Evolutionary conservation across 2,888 invertebrate genomes (phyloP), one percentile per base, ranked within the genome.

Genomic region (Cryptophagus acutangulus): DNA sequence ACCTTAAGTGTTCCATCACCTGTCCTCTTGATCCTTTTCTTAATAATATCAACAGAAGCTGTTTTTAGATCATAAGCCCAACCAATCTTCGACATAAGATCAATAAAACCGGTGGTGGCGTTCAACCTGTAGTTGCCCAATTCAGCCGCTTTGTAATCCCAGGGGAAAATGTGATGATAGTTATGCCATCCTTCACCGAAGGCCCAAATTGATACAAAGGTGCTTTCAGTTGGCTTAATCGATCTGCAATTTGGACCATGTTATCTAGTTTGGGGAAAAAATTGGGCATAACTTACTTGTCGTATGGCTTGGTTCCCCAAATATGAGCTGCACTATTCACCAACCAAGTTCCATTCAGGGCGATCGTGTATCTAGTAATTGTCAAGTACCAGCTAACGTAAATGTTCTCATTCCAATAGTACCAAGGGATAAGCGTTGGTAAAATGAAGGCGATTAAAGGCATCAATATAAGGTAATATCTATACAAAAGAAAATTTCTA

Each of bases 241-340:
- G 74, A 71, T 54, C 89, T 86, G 25, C 10, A 54, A 53, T 46
- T 20, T 9, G 31, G n/a, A n/a, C n/a, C 16, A 12, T 31, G 12
- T 26, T 4, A 26, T 26, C 12, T 26, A 4, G 10, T 4, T 26
- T 26, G 6, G 6, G 20, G 20, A 20, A 8, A 9, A 20, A 20
- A 20, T 20, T 20, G 20, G 9, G 12, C 3, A n/a, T 13, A 26
- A 16, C 79, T 77, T 66, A 83, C 82, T 78, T 78, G 67, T 96
- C 94, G 66, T 88, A 95, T 1, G 95, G 94, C 61, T 80, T 83
- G 66, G 79, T 84, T 51, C 95, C 95, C 79, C 87, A 93, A 56
- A 90, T 83, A 65, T 94, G 94, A 1, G 94, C 94, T 0, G 88
- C 89, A 44, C 90, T 91, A 72, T 95, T 95, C 13, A 95, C 91